Percentiles rank a stretch among this genome's conserved stretches.
phyloP scores from a whole-genome alignment of 1,140 invertebrate species.

The Metopolophium dirhodum region DNA sequence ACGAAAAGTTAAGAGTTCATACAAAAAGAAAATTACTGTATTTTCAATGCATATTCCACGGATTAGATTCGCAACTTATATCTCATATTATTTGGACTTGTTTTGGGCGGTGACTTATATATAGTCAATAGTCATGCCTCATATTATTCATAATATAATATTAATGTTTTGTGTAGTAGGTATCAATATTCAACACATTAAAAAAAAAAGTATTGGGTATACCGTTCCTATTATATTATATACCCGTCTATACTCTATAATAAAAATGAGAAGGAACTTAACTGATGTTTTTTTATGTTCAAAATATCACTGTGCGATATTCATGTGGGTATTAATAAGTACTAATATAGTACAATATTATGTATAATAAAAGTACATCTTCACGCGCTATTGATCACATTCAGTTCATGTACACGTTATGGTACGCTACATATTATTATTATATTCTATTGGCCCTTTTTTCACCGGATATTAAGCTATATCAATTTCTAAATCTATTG shows the following conservation, averaged over 20 bases:
- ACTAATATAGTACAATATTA: neutral
- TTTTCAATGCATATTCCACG: too few species aligned
- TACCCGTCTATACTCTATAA: neutral
- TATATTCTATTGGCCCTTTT: neutral
- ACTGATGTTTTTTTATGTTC: neutral
- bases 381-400: conserved; percentile 12
- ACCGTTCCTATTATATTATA: neutral
- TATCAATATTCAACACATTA: too few species aligned
- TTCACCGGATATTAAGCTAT: conserved; percentile 1
- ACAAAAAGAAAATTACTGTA: too few species aligned
- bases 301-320: neutral
- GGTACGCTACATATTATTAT: conserved; percentile 28
- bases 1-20: too few species aligned
- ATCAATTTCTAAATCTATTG: neutral
- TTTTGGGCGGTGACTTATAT: too few species aligned
- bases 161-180: too few species aligned
- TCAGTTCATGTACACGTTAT: neutral
- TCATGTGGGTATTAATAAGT: too few species aligned
- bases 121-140: too few species aligned
- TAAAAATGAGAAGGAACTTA: neutral
- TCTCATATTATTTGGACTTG: too few species aligned
- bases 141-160: too few species aligned
- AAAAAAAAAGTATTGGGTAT: too few species aligned
- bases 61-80: too few species aligned
- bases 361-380: neutral